Percentiles rank a stretch among this genome's conserved stretches.
Evolutionary conservation across 2,113 vertebrate species (phyloP).

Genomic region (Nesoenas mayeri): DNA sequence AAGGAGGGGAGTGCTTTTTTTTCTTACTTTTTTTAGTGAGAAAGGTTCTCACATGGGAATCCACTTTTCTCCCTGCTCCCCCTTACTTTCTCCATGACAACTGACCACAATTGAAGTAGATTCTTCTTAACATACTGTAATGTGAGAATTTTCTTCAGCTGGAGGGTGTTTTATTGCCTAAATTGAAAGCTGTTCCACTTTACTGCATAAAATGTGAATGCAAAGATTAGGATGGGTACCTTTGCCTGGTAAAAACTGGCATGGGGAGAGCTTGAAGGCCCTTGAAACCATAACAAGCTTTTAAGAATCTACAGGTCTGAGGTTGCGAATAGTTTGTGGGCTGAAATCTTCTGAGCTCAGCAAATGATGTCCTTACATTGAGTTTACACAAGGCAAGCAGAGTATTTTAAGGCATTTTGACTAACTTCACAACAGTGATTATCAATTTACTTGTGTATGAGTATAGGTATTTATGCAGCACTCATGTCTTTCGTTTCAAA

Average conservation of each 20-base stretch:
- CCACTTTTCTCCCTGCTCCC: background rate
- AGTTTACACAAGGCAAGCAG: background rate
- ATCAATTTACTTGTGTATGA: background rate
- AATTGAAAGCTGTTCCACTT: conserved; percentile 77
- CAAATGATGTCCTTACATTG: background rate
- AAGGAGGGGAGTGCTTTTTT: conserved; percentile 31
- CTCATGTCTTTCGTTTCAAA: background rate
- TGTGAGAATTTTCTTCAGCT: conserved; percentile 83
- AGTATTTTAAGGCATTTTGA: background rate
- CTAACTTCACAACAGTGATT: background rate
- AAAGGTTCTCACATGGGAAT: conserved; percentile 74
- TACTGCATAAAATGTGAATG: conserved; percentile 9
- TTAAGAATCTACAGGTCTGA: background rate
- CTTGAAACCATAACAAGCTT: background rate
- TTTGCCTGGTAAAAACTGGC: conserved; percentile 46
- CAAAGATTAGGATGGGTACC: background rate
- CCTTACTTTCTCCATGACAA: conserved; percentile 69
- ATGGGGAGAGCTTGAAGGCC: background rate
- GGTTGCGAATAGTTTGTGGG: background rate
- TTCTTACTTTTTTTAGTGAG: background rate
- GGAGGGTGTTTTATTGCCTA: conserved; percentile 79
- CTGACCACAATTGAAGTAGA: conserved; percentile 81
- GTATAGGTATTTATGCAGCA: background rate
- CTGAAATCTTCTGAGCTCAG: background rate
- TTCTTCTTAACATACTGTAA: conserved; percentile 78